Base-by-base conservation (phyloP, 2,888 invertebrate species). In the Epirrhoe tristata region DNA sequence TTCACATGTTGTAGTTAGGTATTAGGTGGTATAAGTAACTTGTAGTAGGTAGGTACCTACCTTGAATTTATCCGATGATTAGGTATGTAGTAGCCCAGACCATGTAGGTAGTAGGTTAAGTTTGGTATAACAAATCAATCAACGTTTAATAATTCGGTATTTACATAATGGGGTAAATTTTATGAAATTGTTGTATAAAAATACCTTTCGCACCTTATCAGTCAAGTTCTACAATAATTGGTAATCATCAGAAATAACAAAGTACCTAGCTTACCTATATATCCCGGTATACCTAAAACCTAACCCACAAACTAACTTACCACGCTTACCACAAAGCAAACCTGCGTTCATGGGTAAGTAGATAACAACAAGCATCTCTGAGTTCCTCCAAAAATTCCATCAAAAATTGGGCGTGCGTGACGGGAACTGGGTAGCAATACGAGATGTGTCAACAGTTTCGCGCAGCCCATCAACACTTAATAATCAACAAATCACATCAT, bases 121-220 rank as follows among this genome's bases (percentile, higher is more conserved):
- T 36, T 52, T 39, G 54, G 54, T 58, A 16, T 46, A 46, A 14
- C 6, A 46, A 46, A 46, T 14, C 46, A 46, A n/a, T n/a, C 5
- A 43, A 3, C 14, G 46, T 14, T 46, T 46, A n/a, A 12, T 5
- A 14, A 46, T 46, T 14, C 14, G 46, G 46, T 46, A 46, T n/a
- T 12, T 43, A 43, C 4, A 8, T 31, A 58, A 8, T 59, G 36
- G 58, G 58, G 51, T 58, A 60, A 10, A 52, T 59, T 34, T 61
- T 63, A 57, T 52, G 58, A 66, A 68, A 73, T 75, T 61, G 65
- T 75, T 72, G 78, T 88, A 88, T 74, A 89, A 89, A 89, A 89
- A 89, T 89, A 89, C 83, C 88, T 88, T 88, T 88, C 88, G 87
- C 89, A 85, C 81, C 39, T 79, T 75, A 81, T 90, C 89, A 90